Evolutionary conservation across 2,888 invertebrate genomes (phyloP).

Genomic region (Lithophane socia): DNA sequence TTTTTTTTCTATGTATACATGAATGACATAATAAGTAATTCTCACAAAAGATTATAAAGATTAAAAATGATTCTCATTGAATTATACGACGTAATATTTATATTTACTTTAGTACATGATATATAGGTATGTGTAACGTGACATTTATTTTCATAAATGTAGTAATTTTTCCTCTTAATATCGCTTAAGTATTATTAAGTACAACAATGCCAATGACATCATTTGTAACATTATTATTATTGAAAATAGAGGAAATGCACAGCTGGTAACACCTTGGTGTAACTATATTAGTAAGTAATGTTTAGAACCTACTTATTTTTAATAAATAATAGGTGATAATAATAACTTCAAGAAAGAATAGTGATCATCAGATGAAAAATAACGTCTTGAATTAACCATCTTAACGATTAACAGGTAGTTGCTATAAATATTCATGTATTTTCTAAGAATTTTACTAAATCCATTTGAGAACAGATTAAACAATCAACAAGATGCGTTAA

Average conservation of each 20-base stretch:
- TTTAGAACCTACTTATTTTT: background rate
- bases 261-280: background rate
- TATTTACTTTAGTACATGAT: background rate
- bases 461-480: constrained; percentile 32
- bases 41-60: background rate
- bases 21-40: background rate
- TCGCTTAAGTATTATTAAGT: background rate
- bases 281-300: background rate
- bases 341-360: background rate
- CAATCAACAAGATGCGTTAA: constrained; percentile 39
- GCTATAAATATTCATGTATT: background rate
- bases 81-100: constrained; percentile 1
- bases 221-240: constrained; percentile 25
- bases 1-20: background rate
- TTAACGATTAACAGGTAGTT: background rate
- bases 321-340: background rate
- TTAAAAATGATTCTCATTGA: background rate
- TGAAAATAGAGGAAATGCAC: constrained; percentile 27
- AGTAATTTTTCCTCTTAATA: constrained; percentile 34
- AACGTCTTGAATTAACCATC: background rate
- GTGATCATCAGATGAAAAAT: background rate
- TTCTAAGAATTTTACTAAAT: background rate
- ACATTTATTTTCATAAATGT: constrained; percentile 10
- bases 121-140: background rate
- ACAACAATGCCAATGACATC: constrained; percentile 49